Base-by-base conservation (phyloP, 1,140 invertebrate species). In the Stratiolaelaps scimitus region DNA sequence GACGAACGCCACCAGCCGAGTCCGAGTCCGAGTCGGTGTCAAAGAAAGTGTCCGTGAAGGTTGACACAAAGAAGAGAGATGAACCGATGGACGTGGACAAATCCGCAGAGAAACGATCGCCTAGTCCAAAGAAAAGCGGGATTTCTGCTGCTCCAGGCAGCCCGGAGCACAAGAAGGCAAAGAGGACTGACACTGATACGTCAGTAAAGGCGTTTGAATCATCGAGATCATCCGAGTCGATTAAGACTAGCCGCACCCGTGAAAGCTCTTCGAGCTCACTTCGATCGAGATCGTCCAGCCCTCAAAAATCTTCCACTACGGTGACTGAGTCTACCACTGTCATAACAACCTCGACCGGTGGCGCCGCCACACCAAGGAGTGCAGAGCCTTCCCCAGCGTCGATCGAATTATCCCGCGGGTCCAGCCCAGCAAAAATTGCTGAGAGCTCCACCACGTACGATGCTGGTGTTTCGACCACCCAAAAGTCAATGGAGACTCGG, bases 91-190 rank as follows among this genome's bases (percentile, higher is more conserved):
- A 65, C 7, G 29, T 5, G 15, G 23, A 26, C 5, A 44, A 44
- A 28, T 53, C 43, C 26, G 34, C 53, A 19, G 64, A 60, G 53
- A 66, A 56, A 43, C 34, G 65, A 28, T 65, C 53, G 29, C 46
- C 66, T 20, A 69, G 65, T 10, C 66, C 66, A 60, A 64, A 69
- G 26, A 70, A 65, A 45, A 44, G 34, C 20, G 19, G 28, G 29
- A 65, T 26, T 30, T n/a, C n/a, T n/a, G 23, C 65, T 66, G 40
- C 20, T 64, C 53, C 53, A 13, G 23, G 53, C 2, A 60, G 53
- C 23, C 53, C 53, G 26, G 53, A 60, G 53, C 15, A 60, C 23
- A 60, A 60, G 23, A 26, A 60, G 10, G 26, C 15, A 26, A 60
- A 60, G 23, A 15, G 23, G 26, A 19, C 15, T 2, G 23, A 26